These are phyloP conservation scores for Zoanthus solanderi DNA, from an alignment of 92 coral and sea anemone genomes.

Conservation along the genomic window DNA sequence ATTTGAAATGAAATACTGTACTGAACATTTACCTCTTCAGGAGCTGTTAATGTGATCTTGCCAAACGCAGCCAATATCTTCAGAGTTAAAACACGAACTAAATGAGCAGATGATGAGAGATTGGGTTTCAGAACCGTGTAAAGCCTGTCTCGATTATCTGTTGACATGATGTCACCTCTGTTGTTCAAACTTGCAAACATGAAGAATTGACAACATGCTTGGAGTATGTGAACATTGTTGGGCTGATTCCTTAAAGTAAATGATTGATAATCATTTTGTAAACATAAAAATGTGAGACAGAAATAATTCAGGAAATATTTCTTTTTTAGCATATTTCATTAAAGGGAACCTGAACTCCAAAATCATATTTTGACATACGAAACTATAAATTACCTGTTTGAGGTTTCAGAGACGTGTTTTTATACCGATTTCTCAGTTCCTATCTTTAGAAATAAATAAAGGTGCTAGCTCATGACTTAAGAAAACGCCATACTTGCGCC, in stretches of 20 bases:
- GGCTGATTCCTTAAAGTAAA: constrained; percentile 65
- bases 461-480: no score
- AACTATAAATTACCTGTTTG: no score
- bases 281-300: no score
- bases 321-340: no score
- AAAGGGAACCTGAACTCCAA: no score
- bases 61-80: constrained; percentile 79
- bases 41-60: constrained; percentile 45
- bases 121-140: constrained; percentile 66
- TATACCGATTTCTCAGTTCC: no score
- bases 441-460: no score
- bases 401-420: no score
- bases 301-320: no score
- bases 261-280: background rate
- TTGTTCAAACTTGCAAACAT: constrained; percentile 55
- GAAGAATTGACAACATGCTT: constrained; percentile 67
- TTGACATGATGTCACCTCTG: constrained; percentile 49
- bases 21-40: constrained; percentile 60
- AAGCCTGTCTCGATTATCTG: constrained; percentile 58
- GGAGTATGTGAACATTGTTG: constrained; percentile 77
- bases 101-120: constrained; percentile 83
- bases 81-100: constrained; percentile 79
- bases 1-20: background rate
- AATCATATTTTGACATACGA: no score
- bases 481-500: no score